Conservation (phyloP, 2,797 vertebrate species). For the Triplophysa yarkandensis region DNA sequence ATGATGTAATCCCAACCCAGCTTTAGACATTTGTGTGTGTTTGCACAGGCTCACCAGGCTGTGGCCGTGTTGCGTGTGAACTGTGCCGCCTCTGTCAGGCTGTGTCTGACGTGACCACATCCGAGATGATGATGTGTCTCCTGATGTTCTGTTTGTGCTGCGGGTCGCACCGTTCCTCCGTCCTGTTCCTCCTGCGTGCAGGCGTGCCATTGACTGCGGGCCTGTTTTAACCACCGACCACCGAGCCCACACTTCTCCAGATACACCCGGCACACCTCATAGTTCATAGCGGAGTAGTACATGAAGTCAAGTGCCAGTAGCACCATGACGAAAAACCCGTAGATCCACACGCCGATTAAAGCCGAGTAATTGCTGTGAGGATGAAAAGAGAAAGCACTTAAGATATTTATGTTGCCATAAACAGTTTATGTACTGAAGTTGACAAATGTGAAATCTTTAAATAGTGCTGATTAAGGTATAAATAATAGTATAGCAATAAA, state of each 20-base stretch:
- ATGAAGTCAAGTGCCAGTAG: conserved; percentile 93
- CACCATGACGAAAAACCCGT: conserved; percentile 94
- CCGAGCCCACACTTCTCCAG: conserved; percentile 94
- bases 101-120: conserved; percentile 78
- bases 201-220: conserved; percentile 85
- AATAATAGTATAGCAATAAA: conserved; percentile 4
- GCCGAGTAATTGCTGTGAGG: conserved; percentile 91
- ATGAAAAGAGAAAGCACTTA: conserved; percentile 49
- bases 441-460: too few species aligned
- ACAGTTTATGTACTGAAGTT: background rate
- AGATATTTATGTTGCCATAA: conserved; percentile 4
- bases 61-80: conserved; percentile 90
- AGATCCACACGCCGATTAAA: conserved; percentile 96
- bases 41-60: conserved; percentile 84
- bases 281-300: conserved; percentile 98
- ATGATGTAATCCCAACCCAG: background rate
- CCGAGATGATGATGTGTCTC: conserved; percentile 44
- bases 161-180: conserved; percentile 62
- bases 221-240: conserved; percentile 91
- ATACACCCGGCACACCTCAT: conserved; percentile 92
- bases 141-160: conserved; percentile 38
- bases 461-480: background rate
- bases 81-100: conserved; percentile 83
- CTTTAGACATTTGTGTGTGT: background rate
- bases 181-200: conserved; percentile 74